phyloP scores from a whole-genome alignment of 2,113 vertebrate species.

The Burhinus bistriatus region DNA sequence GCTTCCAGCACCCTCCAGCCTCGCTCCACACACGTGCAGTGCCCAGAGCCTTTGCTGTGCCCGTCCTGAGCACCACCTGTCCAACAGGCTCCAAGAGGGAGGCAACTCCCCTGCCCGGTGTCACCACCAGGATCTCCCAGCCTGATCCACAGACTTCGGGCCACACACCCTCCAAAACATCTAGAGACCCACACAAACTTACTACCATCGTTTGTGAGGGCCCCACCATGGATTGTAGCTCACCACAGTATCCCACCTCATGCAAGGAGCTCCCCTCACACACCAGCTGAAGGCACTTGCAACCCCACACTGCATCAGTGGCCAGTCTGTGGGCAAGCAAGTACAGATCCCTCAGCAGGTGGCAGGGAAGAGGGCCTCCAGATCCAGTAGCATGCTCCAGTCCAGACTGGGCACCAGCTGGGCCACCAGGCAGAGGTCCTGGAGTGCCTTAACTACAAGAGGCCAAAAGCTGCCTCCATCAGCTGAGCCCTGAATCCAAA shows the following conservation, averaged over 20 bases:
- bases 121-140: not conserved
- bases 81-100: not conserved
- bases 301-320: accelerated
- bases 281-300: not conserved
- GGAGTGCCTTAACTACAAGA: not conserved
- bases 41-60: not conserved
- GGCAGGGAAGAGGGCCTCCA: not conserved
- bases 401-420: not conserved
- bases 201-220: accelerated
- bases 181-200: not conserved
- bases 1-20: not conserved
- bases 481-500: not conserved
- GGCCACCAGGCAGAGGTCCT: not conserved
- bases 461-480: not conserved
- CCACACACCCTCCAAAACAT: not conserved
- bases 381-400: not conserved
- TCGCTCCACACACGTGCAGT: not conserved
- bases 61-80: not conserved
- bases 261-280: not conserved
- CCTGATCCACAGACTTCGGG: not conserved
- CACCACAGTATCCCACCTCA: too few relatives aligned
- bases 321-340: accelerated
- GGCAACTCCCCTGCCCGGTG: not conserved
- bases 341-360: not conserved
- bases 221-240: too few relatives aligned